Base-by-base conservation (phyloP, 2,113 vertebrate species). In the Indicator maculatus region DNA sequence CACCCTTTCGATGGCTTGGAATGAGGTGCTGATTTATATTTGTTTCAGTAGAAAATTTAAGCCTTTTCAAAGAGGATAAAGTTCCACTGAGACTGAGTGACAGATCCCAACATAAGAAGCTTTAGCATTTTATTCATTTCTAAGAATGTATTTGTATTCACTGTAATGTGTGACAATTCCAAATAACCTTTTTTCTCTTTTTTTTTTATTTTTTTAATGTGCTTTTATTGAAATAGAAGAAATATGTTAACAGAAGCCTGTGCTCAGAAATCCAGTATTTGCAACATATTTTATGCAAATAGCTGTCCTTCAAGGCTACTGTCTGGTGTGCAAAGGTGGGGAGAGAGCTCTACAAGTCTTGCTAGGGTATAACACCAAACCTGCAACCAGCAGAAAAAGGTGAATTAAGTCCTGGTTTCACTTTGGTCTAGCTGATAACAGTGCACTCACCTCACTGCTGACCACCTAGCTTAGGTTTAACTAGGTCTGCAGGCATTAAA, bases 121-220 rank as follows among this genome's bases (percentile, higher is more conserved):
- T 97, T 97, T 96, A 72, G 45, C 39, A 84, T 93, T 95, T 93
- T 88, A 88, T 92, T 97, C 83, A 86, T 95, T 95, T 97, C 72
- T 92, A 93, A 94, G 88, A 93, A 67, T 73, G 83, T 89, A 90
- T 97, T 96, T 95, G 94, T 94, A 94, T 83, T 95, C 94, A 93
- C 80, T 84, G 80, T 90, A 96, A 94, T 75, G 93, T 21, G 3
- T 93, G 95, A 95, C 77, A 91, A 92, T 88, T 93, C 80, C 76
- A 91, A 96, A 94, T 83, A 95, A 89, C 72, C 64, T 60, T 53
- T 53, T 58, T 30, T 55, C 15, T 13, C 14, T 28, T 93, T 60
- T 39, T 58, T 72, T n/a, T 95, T 39, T 63, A 6, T 6, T 39
- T 58, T 72, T 33, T 95, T 53, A 59, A 81, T 77, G 47, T 85